phyloP scores from a whole-genome alignment of 2,797 vertebrate species.

The Spondyliosoma cantharus region DNA sequence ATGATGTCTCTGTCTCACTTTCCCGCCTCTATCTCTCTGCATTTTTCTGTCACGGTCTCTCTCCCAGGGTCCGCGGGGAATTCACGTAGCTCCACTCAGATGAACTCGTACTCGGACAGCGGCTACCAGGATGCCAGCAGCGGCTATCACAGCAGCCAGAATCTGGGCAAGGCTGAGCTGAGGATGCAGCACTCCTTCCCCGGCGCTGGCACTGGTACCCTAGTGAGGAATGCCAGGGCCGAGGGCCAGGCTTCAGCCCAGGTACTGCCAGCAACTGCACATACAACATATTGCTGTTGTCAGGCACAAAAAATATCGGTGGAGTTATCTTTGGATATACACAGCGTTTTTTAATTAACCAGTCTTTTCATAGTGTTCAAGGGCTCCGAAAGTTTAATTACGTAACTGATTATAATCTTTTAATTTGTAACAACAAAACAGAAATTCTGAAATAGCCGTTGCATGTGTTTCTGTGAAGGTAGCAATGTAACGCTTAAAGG shows the following conservation, averaged over 20 bases:
- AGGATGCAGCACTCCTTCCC: conserved; percentile 90
- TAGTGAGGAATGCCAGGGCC: conserved; percentile 89
- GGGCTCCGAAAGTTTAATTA: conserved; percentile 7
- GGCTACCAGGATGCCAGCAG: conserved; percentile 96
- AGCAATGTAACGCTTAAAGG: conserved; percentile 21
- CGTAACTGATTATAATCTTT: conserved; percentile 1
- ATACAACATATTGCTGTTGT: conserved; percentile 9
- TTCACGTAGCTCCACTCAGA: conserved; percentile 95
- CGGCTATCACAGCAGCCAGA: conserved; percentile 92
- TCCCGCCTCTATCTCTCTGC: conserved; percentile 6
- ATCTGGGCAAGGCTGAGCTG: conserved; percentile 87
- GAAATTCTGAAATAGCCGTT: not conserved
- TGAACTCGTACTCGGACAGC: conserved; percentile 99
- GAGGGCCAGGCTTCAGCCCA: conserved; percentile 93
- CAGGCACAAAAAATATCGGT: not conserved
- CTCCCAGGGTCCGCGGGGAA: conserved; percentile 91
- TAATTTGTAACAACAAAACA: conserved; percentile 4
- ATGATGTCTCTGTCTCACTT: conserved; percentile 30
- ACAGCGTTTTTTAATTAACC: not conserved
- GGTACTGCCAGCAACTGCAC: conserved; percentile 80
- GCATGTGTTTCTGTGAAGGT: not conserved
- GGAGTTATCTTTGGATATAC: not conserved
- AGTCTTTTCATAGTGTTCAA: conserved; percentile 1
- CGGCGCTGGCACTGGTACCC: conserved; percentile 82
- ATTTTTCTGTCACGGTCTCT: conserved; percentile 23